Evolutionary conservation across 1,140 invertebrate species (phyloP).

Genomic region (Kradibia gibbosae): DNA sequence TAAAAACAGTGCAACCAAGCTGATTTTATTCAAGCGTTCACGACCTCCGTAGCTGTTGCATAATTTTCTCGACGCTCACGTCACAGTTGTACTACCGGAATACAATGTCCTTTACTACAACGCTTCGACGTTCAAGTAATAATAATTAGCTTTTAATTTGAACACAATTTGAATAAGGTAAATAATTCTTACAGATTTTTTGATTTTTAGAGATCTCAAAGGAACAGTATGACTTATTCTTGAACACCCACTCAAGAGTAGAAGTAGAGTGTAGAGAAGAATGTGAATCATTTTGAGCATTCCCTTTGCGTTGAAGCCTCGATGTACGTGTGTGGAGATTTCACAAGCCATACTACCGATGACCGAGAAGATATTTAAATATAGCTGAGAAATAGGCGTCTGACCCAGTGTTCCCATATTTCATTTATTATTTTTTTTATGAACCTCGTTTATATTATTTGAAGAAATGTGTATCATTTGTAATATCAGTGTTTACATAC

Average conservation of each 20-base stretch:
- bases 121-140: neutral
- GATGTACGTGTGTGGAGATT: neutral
- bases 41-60: constrained; percentile 26
- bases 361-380: constrained; percentile 48
- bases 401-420: constrained; percentile 48
- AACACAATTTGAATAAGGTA: neutral
- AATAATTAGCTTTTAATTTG: neutral
- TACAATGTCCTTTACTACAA: constrained; percentile 1
- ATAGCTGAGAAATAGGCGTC: constrained; percentile 43
- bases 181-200: neutral
- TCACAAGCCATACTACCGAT: constrained; percentile 2
- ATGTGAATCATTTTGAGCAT: neutral
- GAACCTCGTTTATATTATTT: constrained; percentile 15
- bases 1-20: neutral
- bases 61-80: constrained; percentile 26
- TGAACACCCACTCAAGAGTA: too few relatives aligned
- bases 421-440: neutral
- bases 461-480: too few relatives aligned
- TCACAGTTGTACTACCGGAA: constrained; percentile 24
- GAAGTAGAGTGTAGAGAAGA: too few relatives aligned
- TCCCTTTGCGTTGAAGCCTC: neutral
- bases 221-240: too few relatives aligned
- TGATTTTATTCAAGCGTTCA: neutral
- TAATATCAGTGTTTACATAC: too few relatives aligned
- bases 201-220: neutral